A percentile compares a stretch with the other conserved stretches of the same genome.
phyloP scores from a whole-genome alignment of 2,888 invertebrate genomes.

The Cremastinae sp. region DNA sequence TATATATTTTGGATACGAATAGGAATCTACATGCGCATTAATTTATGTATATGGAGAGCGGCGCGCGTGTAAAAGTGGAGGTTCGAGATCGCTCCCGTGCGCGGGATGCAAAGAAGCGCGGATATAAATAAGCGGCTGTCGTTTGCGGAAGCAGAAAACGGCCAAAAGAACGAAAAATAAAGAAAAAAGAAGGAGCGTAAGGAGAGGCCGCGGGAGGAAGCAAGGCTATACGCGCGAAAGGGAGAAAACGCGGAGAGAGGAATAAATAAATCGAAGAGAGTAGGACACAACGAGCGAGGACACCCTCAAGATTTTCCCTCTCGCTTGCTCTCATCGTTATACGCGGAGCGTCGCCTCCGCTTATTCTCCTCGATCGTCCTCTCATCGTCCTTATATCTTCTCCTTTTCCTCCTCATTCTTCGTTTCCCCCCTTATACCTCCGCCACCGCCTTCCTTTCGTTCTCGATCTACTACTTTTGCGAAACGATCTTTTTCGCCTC shows the following conservation, averaged over 20 bases:
- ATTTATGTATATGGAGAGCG: constrained; percentile 22
- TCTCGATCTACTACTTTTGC: constrained; percentile 68
- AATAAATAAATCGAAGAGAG: constrained; percentile 75
- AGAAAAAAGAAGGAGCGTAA: constrained; percentile 35
- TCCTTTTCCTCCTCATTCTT: constrained; percentile 29
- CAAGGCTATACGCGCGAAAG: constrained; percentile 64
- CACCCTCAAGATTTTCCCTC: constrained; percentile 50
- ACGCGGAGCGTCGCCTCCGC: constrained; percentile 55
- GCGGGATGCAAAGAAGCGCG: constrained; percentile 78
- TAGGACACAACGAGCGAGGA: constrained; percentile 60
- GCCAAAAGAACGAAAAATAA: constrained; percentile 73
- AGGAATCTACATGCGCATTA: constrained; percentile 19
- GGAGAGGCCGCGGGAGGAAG: constrained; percentile 46
- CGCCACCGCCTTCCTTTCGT: constrained; percentile 37
- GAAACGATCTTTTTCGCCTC: constrained; percentile 53
- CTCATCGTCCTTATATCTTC: constrained; percentile 51
- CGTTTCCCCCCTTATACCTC: constrained; percentile 14
- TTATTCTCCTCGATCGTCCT: constrained; percentile 52
- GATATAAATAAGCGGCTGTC: constrained; percentile 81
- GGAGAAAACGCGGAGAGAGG: constrained; percentile 75
- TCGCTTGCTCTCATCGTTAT: constrained; percentile 15
- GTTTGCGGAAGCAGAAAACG: constrained; percentile 80
- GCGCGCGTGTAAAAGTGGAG: constrained; percentile 63
- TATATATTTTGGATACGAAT: background rate
- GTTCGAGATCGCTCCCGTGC: constrained; percentile 69